Conservation (phyloP, 2,888 invertebrate genomes). For the Sussaba pulchella region DNA sequence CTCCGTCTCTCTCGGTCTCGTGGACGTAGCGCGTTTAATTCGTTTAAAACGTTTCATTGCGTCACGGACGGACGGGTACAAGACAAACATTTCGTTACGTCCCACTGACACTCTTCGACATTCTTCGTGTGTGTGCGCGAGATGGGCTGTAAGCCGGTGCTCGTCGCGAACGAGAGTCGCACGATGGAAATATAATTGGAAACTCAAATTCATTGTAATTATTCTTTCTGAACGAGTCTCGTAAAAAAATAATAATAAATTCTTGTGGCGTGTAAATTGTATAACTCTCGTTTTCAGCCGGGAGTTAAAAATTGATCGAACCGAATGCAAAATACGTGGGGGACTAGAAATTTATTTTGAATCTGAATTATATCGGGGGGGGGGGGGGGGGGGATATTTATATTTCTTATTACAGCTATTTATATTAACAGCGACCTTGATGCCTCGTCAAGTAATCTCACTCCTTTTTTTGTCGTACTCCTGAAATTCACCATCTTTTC, state of each 20-base stretch:
- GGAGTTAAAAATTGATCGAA: not conserved
- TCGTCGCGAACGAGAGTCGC: constrained; percentile 35
- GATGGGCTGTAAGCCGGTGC: constrained; percentile 18
- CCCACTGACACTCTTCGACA: not conserved
- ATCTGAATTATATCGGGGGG: constrained; percentile 75
- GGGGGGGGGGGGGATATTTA: no score
- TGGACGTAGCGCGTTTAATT: constrained; percentile 68
- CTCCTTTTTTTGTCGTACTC: no score
- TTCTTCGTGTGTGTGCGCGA: not conserved
- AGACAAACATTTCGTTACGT: constrained; percentile 18
- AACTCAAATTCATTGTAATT: constrained; percentile 38
- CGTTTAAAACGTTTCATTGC: constrained; percentile 72
- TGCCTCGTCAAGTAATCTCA: no score
- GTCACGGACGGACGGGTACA: constrained; percentile 68
- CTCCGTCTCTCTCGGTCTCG: constrained; percentile 28
- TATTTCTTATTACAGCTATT: no score
- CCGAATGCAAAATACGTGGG: not conserved
- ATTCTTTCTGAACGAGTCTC: not conserved
- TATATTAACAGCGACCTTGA: no score
- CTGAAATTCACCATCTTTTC: not conserved
- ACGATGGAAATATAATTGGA: constrained; percentile 26
- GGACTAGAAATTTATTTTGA: constrained; percentile 72
- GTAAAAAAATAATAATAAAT: not conserved
- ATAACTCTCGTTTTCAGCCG: no score
- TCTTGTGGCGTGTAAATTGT: not conserved